phyloP scores from a whole-genome alignment of 1,140 invertebrate species.

The Drepana arcuata region DNA sequence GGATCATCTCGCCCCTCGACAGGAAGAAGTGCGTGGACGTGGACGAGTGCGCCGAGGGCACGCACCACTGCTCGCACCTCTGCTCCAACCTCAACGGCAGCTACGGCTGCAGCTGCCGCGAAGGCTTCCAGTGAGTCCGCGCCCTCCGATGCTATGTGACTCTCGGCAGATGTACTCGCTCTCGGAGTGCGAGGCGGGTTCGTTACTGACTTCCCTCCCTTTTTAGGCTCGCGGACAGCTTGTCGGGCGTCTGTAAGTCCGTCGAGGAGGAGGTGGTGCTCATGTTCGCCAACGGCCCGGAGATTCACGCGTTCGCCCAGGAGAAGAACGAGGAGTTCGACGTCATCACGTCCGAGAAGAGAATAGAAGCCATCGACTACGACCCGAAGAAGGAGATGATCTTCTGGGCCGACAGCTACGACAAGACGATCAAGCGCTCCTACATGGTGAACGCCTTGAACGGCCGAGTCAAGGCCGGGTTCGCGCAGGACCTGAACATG shows the following conservation, averaged over 20 bases:
- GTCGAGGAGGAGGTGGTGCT: constrained; percentile 77
- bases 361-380: constrained; percentile 91
- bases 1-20: constrained; percentile 82
- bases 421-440: constrained; percentile 92
- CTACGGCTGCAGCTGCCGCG: constrained; percentile 88
- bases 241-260: constrained; percentile 87
- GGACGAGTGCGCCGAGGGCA: constrained; percentile 89
- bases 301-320: constrained; percentile 84
- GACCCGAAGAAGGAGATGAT: constrained; percentile 86
- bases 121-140: constrained; percentile 81
- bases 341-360: constrained; percentile 86
- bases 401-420: constrained; percentile 94
- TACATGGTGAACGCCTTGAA: constrained; percentile 87
- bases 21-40: constrained; percentile 87
- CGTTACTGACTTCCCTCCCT: too few relatives aligned
- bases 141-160: too few relatives aligned
- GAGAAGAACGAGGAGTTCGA: constrained; percentile 79
- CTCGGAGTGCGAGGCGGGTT: too few relatives aligned
- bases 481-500: constrained; percentile 89
- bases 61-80: constrained; percentile 92
- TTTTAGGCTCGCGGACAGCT: constrained; percentile 75
- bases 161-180: too few relatives aligned
- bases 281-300: constrained; percentile 86
- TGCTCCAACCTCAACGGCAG: constrained; percentile 95
- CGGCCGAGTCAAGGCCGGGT: constrained; percentile 85